Evolutionary conservation across 2,888 invertebrate genomes (phyloP).

Genomic region (Loripinus fragilis): DNA sequence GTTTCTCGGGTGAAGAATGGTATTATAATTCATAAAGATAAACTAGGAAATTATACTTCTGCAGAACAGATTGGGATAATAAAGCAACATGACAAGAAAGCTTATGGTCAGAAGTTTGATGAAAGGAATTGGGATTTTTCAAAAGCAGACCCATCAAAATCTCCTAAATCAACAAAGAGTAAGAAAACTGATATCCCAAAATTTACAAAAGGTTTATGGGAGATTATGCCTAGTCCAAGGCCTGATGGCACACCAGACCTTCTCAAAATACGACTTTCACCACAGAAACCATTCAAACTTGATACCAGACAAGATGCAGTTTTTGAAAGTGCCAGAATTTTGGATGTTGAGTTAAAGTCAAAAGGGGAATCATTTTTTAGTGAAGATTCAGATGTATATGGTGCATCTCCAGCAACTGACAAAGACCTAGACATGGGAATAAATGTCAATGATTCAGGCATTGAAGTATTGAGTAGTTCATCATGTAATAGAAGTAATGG

Average conservation of each 20-base stretch:
- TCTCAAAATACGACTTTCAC: conserved; percentile 51
- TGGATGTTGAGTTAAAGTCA: conserved; percentile 38
- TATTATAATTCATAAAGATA: conserved; percentile 55
- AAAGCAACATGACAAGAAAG: neutral
- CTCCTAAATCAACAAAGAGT: neutral
- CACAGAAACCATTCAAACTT: conserved; percentile 51
- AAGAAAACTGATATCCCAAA: conserved; percentile 4
- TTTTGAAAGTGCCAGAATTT: conserved; percentile 35
- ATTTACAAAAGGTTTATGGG: conserved; percentile 46
- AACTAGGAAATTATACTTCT: conserved; percentile 39
- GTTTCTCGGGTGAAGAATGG: conserved; percentile 42
- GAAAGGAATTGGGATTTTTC: neutral
- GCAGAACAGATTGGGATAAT: conserved; percentile 14
- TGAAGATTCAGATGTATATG: conserved; percentile 48
- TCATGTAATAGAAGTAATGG: conserved; percentile 60
- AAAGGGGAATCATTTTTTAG: conserved; percentile 30
- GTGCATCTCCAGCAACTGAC: conserved; percentile 36
- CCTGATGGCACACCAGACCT: conserved; percentile 45
- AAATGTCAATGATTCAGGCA: conserved; percentile 59
- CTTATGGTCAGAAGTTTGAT: neutral
- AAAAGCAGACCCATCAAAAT: neutral
- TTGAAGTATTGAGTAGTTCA: conserved; percentile 57
- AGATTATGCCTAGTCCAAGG: conserved; percentile 55
- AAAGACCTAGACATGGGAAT: conserved; percentile 49
- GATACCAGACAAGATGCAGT: conserved; percentile 42